Base-by-base conservation (phyloP, 2,113 vertebrate species). In the Dinomys branickii region DNA sequence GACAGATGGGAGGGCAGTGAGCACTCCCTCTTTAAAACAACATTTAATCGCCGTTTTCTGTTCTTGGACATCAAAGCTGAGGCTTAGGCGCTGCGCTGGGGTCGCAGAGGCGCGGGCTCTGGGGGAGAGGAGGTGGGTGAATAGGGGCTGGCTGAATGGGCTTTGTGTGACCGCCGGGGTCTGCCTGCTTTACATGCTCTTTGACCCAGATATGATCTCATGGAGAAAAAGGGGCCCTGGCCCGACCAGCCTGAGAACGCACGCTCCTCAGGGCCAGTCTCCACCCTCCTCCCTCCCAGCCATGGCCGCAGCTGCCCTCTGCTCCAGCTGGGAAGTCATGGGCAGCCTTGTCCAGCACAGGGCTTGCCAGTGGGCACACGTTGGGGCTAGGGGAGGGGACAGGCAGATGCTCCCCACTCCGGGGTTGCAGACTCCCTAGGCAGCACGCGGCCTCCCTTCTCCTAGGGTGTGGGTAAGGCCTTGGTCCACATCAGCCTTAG, bases 201-300 rank as follows among this genome's bases (percentile, higher is more conserved):
- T 98, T 99, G 99, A 99, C 98, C 99, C 99, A 99, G 98, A 99
- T 99, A 99, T 99, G 98, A 99, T 99, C 98, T 99, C 98, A 98
- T 98, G 98, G 98, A 98, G 98, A 97, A 97, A 98, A 98, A 98
- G 98, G 97, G 98, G 97, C 98, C 97, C 96, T 71, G 98, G 98
- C 97, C 94, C 8, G 92, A 95, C 94, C 92, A 95, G 96, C 96
- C 95, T 98, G 98, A 98, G 98, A 98, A 97, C 91, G 67, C 97
- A 77, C 67, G n/a, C 94, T 82, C 61, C 91, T 78, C 92, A 41
- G 77, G 75, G 85, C 88, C 65, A 58, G 89, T 73, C 94, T 97
- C 96, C 82, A 9, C 97, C 97, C 97, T 92, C 97, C 96, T 92
- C 63, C 90, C 91, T 58, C 47, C 71, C 54, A 3, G 89, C 67